Percentiles rank a stretch among this genome's conserved stretches.
Conservation (phyloP, 1,140 invertebrate species). For the Pinna nobilis region DNA sequence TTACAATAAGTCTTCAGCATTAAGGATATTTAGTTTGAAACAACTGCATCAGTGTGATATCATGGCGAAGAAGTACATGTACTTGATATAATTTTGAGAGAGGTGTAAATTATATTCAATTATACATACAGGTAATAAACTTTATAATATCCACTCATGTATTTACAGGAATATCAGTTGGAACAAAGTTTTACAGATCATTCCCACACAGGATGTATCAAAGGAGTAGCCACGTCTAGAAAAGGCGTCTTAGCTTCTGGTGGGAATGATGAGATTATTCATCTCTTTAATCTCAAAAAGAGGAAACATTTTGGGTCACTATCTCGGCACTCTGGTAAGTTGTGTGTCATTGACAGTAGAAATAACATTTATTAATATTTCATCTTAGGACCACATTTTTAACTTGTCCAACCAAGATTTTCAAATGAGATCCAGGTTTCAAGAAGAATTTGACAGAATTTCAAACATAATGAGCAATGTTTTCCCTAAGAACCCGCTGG, state of each 20-base stretch:
- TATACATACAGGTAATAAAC: too few species aligned
- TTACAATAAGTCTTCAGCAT: too few species aligned
- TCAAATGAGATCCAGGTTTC: too few species aligned
- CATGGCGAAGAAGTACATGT: background rate
- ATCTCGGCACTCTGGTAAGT: conserved; percentile 84
- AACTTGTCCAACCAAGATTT: too few species aligned
- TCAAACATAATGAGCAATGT: too few species aligned
- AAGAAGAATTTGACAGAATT: too few species aligned
- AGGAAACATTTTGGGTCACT: conserved; percentile 86
- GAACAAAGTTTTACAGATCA: conserved; percentile 89
- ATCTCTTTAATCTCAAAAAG: conserved; percentile 87
- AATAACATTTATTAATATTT: too few species aligned
- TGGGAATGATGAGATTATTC: conserved; percentile 91
- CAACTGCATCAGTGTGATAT: background rate
- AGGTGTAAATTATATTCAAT: background rate
- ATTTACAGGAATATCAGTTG: conserved; percentile 52
- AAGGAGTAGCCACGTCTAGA: conserved; percentile 82
- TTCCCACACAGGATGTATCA: conserved; percentile 87
- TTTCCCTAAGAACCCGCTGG: too few species aligned
- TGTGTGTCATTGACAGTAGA: background rate
- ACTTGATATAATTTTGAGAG: background rate
- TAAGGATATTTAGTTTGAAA: too few species aligned
- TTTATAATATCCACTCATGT: too few species aligned
- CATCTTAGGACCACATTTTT: too few species aligned
- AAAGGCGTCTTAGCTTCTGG: conserved; percentile 87